Conservation (phyloP, 2,888 invertebrate species). For the Pristionchus mayeri region DNA sequence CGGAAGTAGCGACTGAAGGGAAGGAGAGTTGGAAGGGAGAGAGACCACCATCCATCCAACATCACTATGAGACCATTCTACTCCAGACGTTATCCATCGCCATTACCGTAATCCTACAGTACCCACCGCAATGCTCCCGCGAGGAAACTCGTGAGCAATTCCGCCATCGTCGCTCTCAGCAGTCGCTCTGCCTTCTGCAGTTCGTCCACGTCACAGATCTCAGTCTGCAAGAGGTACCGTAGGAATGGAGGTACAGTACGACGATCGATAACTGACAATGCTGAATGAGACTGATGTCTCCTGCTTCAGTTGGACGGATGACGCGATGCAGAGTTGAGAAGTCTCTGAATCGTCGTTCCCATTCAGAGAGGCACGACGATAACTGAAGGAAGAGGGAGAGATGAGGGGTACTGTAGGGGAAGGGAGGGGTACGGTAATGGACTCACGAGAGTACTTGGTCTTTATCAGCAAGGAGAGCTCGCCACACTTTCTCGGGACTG, state of each 20-base stretch:
- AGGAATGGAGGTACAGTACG: neutral
- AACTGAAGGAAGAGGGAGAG: neutral
- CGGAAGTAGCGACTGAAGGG: constrained; percentile 36
- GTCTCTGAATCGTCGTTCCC: constrained; percentile 1
- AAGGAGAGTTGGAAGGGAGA: neutral
- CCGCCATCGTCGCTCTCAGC: constrained; percentile 24
- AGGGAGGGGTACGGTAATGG: neutral
- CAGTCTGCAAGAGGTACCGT: neutral
- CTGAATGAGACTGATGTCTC: neutral
- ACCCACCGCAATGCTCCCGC: constrained; percentile 45
- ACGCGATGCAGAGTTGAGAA: neutral
- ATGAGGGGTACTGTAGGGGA: neutral
- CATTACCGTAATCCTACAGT: neutral
- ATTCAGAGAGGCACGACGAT: neutral
- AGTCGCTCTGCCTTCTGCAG: constrained; percentile 42
- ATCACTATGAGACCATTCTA: neutral
- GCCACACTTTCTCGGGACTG: constrained; percentile 18
- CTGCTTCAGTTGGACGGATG: neutral
- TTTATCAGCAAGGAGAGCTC: neutral
- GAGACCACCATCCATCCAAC: neutral
- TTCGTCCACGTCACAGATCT: constrained; percentile 11
- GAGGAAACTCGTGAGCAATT: constrained; percentile 27
- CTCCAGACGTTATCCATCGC: neutral
- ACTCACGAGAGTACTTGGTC: constrained; percentile 3
- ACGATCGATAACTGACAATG: constrained; percentile 7